phyloP scores from a whole-genome alignment of 1,140 invertebrate species.

The Dendroctonus ponderosae region DNA sequence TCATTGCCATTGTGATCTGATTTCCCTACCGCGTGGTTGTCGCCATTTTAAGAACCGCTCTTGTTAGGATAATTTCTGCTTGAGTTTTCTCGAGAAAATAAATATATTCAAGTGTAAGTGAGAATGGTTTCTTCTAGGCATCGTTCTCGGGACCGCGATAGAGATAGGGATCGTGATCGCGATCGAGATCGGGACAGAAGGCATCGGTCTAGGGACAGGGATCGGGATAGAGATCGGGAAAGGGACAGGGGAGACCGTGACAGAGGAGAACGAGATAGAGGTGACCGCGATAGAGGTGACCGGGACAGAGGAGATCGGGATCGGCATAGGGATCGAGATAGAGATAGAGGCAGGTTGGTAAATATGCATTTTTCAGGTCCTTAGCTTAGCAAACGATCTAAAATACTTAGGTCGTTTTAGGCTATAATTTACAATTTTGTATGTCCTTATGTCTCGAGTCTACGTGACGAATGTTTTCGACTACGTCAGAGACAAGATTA shows the following conservation, averaged over 20 bases:
- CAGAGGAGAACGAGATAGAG: constrained; percentile 22
- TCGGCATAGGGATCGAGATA: constrained; percentile 51
- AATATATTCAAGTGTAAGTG: too few relatives aligned
- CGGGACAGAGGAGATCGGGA: constrained; percentile 51
- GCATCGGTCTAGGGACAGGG: constrained; percentile 51
- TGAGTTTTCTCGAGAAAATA: too few relatives aligned
- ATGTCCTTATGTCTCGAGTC: not conserved
- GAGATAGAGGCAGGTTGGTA: constrained; percentile 52
- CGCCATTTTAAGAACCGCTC: too few relatives aligned
- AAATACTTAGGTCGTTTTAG: not conserved
- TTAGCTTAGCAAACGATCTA: not conserved
- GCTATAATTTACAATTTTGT: constrained; percentile 15
- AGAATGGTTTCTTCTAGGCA: not conserved
- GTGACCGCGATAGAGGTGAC: constrained; percentile 44
- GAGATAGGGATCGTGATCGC: constrained; percentile 55
- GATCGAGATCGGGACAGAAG: constrained; percentile 50
- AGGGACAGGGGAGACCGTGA: constrained; percentile 54
- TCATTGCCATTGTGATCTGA: too few relatives aligned
- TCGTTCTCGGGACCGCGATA: constrained; percentile 29
- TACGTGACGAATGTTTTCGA: too few relatives aligned
- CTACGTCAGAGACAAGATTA: too few relatives aligned
- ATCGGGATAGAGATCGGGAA: constrained; percentile 55
- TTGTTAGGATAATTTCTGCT: too few relatives aligned
- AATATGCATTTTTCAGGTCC: not conserved
- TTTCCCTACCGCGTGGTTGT: too few relatives aligned